Percentiles rank a stretch among this genome's conserved stretches.
phyloP scores from a whole-genome alignment of 2,113 vertebrate species.

The Crotalus viridis region DNA sequence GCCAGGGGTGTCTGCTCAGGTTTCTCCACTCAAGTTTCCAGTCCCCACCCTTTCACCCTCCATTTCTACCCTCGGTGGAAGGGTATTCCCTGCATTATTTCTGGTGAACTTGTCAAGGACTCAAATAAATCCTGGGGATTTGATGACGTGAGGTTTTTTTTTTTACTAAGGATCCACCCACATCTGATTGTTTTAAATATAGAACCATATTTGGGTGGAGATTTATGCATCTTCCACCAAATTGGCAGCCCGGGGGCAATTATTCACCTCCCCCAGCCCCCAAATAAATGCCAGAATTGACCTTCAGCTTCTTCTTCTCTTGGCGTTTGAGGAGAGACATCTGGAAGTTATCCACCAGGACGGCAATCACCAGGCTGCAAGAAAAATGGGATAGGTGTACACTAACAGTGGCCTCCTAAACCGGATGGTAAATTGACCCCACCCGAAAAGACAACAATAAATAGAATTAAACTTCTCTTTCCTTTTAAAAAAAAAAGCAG shows the following conservation, averaged over 20 bases:
- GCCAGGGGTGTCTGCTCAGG: no score
- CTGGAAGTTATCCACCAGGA: conserved; percentile 69
- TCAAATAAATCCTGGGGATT: no score
- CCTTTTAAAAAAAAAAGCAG: not conserved
- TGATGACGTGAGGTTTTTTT: no score
- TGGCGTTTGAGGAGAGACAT: conserved; percentile 47
- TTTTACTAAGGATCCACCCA: no score
- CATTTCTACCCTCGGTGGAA: no score
- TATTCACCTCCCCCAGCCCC: not conserved
- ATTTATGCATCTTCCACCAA: no score
- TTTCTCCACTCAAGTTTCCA: no score
- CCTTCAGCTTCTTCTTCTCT: conserved; percentile 50
- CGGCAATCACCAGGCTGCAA: conserved; percentile 64
- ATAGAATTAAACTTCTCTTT: not conserved
- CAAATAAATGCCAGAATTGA: not conserved
- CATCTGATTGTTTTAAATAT: no score
- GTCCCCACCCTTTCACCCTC: no score
- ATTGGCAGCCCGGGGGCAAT: not conserved
- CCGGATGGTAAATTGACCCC: not conserved
- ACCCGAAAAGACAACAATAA: not conserved
- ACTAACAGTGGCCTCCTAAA: not conserved
- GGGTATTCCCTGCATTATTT: no score
- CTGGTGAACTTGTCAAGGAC: no score
- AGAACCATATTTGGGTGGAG: no score
- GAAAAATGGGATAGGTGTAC: not conserved